These are phyloP conservation scores for Drosophila pandora DNA, from an alignment of 1,140 invertebrate genomes.

Conservation along the genomic window DNA sequence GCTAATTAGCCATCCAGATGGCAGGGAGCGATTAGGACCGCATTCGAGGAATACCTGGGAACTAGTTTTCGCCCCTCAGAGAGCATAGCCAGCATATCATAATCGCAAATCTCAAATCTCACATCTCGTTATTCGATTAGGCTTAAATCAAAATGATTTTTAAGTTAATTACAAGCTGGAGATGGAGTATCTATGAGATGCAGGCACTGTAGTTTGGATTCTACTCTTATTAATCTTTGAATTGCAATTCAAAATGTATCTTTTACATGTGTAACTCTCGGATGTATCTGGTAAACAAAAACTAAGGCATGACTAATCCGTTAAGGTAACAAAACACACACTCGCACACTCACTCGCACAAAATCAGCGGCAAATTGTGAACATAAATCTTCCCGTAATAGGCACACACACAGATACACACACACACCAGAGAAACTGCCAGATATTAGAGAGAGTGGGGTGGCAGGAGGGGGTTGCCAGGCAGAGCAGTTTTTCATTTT, in stretches of 20 bases:
- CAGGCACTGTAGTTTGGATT: neutral
- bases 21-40: constrained; percentile 40
- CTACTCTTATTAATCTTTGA: neutral
- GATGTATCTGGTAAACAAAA: constrained; percentile 26
- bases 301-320: constrained; percentile 57
- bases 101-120: constrained; percentile 62
- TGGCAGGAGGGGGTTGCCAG: constrained; percentile 1
- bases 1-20: constrained; percentile 52
- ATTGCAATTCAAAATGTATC: neutral
- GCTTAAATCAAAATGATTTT: constrained; percentile 76
- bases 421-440: neutral
- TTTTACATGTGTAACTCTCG: neutral
- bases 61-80: constrained; percentile 43
- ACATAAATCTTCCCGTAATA: constrained; percentile 73
- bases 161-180: constrained; percentile 63
- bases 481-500: constrained; percentile 7
- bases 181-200: constrained; percentile 30
- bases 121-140: constrained; percentile 74
- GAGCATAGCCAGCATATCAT: constrained; percentile 49
- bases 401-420: constrained; percentile 39
- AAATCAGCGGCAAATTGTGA: constrained; percentile 55
- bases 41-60: constrained; percentile 33
- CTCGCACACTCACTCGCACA: constrained; percentile 21
- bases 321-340: constrained; percentile 41
- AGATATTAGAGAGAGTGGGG: constrained; percentile 1